Percentiles rank a stretch among this genome's conserved stretches.
These are phyloP conservation scores for Pristionchus maxplancki DNA, from an alignment of 2,888 invertebrate species.

Conservation along the genomic window DNA sequence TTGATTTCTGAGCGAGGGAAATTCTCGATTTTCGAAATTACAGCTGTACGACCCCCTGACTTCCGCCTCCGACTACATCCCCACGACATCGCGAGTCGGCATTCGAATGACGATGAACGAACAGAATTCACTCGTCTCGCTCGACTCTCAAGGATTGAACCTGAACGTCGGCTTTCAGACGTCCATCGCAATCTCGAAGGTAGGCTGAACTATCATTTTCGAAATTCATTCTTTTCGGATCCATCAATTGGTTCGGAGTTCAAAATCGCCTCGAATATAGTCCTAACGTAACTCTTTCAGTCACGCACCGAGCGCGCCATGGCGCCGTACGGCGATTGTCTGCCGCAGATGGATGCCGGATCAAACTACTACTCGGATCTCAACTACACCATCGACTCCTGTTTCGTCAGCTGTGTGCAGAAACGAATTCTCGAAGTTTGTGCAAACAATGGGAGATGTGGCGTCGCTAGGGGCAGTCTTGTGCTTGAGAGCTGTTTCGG, in stretches of 20 bases:
- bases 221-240: no score
- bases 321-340: slow-evolving; percentile 17
- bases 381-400: neutral
- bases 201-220: no score
- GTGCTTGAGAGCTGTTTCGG: no score
- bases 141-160: slow-evolving; percentile 27
- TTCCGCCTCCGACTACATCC: slow-evolving; percentile 3
- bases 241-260: no score
- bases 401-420: slow-evolving; percentile 5
- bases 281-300: neutral
- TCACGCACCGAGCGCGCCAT: neutral
- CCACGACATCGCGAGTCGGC: slow-evolving; percentile 24
- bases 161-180: slow-evolving; percentile 40
- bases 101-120: slow-evolving; percentile 37
- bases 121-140: neutral
- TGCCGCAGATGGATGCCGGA: neutral
- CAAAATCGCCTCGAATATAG: no score
- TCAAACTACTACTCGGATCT: neutral
- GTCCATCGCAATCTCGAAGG: slow-evolving; percentile 10
- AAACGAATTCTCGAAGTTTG: slow-evolving; percentile 13
- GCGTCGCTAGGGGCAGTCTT: no score
- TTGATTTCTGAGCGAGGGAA: no score
- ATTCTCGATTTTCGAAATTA: no score
- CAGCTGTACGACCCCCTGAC: neutral
- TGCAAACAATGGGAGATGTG: no score